Evolutionary conservation across 2,113 vertebrate genomes (phyloP), one percentile per base, ranked within the genome.

Genomic region (Leuciscus idus): DNA sequence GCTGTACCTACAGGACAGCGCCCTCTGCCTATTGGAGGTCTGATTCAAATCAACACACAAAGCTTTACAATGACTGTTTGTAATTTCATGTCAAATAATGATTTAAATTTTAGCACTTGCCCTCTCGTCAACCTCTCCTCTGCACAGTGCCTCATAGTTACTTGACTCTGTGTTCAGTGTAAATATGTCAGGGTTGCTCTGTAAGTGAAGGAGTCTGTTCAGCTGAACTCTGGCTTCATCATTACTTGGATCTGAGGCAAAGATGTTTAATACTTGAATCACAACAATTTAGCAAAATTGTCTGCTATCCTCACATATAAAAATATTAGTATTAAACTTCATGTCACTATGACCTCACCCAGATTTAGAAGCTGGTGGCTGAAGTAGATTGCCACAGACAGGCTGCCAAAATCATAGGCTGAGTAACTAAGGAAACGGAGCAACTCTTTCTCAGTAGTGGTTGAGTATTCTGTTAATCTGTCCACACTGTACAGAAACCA

Each of bases 1-100:
- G 83, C 75, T 87, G 81, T 86, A 87, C 57, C 87, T 85, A 70
- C 89, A 90, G 76, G 74, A 83, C 78, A 89, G 62, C 23, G n/a
- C 72, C 43, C 48, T 85, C 72, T 83, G 76, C 21, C 30, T 86
- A 11, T 21, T 85, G 64, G 73, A 46, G 7, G 61, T 87, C 89
- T 87, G 52, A 50, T 46, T 66, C 0, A 10, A 39, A 4, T 52
- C 1, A 64, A 48, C 2, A 17, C 15, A 72, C 2, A 72, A 23
- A 55, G 28, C 0, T 9, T 70, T 0, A 5, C 1, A 70, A 4
- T 36, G 17, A 4, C 7, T 0, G 7, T 68, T 68, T 79, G 17
- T 10, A 33, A 73, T 43, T 33, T 23, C 8, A 62, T 21, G 1
- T 62, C 0, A 46, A 80, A 46, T 23, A 8, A 26, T 48, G 1